A percentile compares a stretch with the other conserved stretches of the same genome.
phyloP scores from a whole-genome alignment of 2,113 vertebrate species.

The Muntiacus muntjak region DNA sequence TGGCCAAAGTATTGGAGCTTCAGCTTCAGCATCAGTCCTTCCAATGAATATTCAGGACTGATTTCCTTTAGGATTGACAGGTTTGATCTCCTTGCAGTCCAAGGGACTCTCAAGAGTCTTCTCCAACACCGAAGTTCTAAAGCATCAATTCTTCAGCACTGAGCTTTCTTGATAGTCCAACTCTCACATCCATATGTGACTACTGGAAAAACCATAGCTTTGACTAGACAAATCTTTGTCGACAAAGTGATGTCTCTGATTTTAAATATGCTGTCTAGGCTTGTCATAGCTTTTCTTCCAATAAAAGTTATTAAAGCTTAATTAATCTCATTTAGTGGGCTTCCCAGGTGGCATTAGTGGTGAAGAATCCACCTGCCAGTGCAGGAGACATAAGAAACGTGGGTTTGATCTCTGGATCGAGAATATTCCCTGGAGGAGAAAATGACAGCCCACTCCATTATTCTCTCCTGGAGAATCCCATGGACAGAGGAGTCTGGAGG shows the following conservation, averaged over 20 bases:
- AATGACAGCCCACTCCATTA: background rate
- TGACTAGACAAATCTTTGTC: background rate
- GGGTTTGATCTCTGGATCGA: accelerated
- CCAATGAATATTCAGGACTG: too few relatives aligned
- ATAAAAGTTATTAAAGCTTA: background rate
- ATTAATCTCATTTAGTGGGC: background rate
- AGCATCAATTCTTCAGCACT: too few relatives aligned
- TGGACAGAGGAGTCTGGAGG: background rate
- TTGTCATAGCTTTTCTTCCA: background rate
- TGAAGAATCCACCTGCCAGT: background rate
- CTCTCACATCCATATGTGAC: too few relatives aligned
- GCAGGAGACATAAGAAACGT: background rate
- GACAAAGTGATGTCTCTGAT: background rate
- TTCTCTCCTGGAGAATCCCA: background rate
- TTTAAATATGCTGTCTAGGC: background rate
- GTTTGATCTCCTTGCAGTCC: too few relatives aligned
- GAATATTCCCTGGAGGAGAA: background rate
- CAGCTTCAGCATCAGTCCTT: too few relatives aligned
- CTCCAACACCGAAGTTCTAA: too few relatives aligned
- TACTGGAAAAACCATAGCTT: too few relatives aligned
- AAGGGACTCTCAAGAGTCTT: too few relatives aligned
- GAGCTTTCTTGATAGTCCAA: too few relatives aligned
- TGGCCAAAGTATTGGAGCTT: too few relatives aligned
- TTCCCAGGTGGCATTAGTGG: background rate
- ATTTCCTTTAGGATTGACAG: too few relatives aligned